Evolutionary conservation across 2,888 invertebrate genomes (phyloP).

Genomic region (Plebejus argus): DNA sequence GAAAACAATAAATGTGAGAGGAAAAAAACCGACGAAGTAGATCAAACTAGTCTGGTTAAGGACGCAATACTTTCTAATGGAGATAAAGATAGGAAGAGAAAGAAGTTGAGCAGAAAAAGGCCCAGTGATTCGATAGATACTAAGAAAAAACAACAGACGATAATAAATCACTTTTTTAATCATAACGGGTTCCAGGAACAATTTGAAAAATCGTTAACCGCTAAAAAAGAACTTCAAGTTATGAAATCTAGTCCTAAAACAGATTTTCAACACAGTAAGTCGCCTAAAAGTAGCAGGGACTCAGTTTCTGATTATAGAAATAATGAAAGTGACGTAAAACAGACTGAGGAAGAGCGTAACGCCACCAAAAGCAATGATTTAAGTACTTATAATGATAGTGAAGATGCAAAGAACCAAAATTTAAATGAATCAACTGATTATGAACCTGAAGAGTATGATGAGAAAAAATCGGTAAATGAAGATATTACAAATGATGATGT

Average conservation of each 20-base stretch:
- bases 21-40: constrained; percentile 37
- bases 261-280: not conserved
- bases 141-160: not conserved
- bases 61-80: constrained; percentile 45
- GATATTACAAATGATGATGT: constrained; percentile 33
- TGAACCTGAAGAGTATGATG: constrained; percentile 2
- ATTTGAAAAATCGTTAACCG: not conserved
- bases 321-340: constrained; percentile 10
- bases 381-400: constrained; percentile 36
- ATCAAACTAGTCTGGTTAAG: constrained; percentile 12
- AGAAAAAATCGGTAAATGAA: constrained; percentile 16
- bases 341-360: not conserved
- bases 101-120: constrained; percentile 4
- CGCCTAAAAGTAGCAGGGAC: not conserved
- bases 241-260: not conserved
- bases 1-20: constrained; percentile 59
- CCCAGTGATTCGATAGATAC: not conserved
- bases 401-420: constrained; percentile 23
- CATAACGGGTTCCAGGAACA: not conserved
- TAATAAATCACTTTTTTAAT: not conserved
- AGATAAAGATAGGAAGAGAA: constrained; percentile 38
- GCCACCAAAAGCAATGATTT: not conserved
- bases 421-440: constrained; percentile 19
- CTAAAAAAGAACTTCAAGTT: not conserved
- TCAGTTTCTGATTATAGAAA: not conserved